Base-by-base conservation (phyloP, 2,113 vertebrate species). In the Rhinoderma darwinii region DNA sequence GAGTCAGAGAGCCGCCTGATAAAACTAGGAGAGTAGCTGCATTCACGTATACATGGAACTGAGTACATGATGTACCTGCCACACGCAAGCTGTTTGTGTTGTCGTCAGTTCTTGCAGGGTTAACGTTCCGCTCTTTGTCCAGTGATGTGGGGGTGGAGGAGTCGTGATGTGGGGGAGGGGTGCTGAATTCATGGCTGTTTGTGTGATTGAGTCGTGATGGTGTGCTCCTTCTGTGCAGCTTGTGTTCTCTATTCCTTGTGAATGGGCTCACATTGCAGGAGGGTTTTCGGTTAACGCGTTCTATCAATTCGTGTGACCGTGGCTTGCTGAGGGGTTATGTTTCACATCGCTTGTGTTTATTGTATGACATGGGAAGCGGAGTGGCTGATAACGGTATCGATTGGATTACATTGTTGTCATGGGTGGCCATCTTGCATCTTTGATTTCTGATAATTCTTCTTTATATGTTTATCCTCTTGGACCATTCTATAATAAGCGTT, bases 121-220 rank as follows among this genome's bases (percentile, higher is more conserved):
- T 86, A 86, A 86, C 82, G 85, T 86, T 86, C 85, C 82, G 77
- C 85, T 86, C 85, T 86, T 86, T 86, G 85, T 86, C 85, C 85
- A 86, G n/a, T 2, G 86, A 89, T 87, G 63, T 86, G 20, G 9
- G 0, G 59, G 76, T 76, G 83, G 84, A 41, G 43, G 75, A 81
- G 47, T 86, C 84, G 84, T 86, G 84, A 86, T 47, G 77, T 81
- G 77, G 63, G 76, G 85, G 63, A 86, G 66, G 77, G 51, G 85
- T 61, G 47, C 66, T 73, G 77, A 30, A 74, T 79, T 79, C 76
- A 73, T 72, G 66, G 54, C n/a, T 81, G 84, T 85, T 27, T 78
- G 73, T 86, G 39, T 86, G 84, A 80, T 82, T 86, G 68, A 82
- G 77, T 86, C 85, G 77, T 82, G 85, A 86, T 81, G 63, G 77